These are phyloP conservation scores for Anhinga anhinga DNA, from an alignment of 2,113 vertebrate genomes.

Conservation along the genomic window DNA sequence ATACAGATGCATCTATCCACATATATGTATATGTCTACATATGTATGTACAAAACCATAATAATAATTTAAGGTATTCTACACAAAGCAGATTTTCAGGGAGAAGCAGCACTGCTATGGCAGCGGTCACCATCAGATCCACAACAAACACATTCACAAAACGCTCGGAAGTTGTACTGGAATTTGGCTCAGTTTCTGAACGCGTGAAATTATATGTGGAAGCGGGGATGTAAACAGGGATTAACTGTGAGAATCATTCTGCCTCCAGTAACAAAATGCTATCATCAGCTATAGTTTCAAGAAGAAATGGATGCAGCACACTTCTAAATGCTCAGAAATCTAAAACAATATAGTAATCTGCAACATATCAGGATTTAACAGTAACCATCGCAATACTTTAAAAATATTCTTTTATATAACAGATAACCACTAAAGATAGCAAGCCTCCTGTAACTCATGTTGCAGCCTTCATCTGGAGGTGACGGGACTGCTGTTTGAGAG, in stretches of 20 bases:
- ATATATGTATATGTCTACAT: accelerated
- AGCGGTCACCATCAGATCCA: neutral
- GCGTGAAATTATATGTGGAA: neutral
- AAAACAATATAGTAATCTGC: neutral
- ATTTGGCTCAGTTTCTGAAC: neutral
- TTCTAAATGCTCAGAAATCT: neutral
- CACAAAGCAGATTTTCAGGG: neutral
- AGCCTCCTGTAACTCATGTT: neutral
- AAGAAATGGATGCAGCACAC: neutral
- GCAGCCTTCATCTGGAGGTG: neutral
- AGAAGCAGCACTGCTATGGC: neutral
- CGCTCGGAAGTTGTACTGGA: accelerated
- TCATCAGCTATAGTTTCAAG: neutral
- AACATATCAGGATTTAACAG: neutral
- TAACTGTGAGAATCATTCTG: neutral
- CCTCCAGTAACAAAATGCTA: neutral
- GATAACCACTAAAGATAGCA: neutral
- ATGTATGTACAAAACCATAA: accelerated
- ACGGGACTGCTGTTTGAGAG: neutral
- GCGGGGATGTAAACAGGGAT: neutral
- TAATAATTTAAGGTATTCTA: neutral
- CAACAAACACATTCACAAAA: accelerated
- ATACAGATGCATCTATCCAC: no score
- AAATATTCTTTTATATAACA: neutral
- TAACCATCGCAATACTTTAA: neutral